Conservation (phyloP, 2,888 invertebrate species). For the Lasius platythorax region DNA sequence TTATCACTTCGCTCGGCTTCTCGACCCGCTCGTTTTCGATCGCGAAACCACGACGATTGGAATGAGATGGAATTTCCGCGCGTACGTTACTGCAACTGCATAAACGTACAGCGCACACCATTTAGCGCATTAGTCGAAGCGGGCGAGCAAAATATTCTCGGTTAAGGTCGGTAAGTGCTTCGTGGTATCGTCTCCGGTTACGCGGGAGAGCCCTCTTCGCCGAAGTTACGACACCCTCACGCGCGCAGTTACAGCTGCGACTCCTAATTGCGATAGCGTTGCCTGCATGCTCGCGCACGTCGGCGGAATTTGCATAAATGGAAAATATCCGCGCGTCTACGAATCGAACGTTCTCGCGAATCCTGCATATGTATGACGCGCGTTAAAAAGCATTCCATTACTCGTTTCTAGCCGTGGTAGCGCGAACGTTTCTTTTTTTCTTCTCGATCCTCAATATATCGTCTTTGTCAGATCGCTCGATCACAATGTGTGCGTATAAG, state of each 20-base stretch:
- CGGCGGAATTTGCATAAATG: slow-evolving; percentile 80
- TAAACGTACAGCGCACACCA: slow-evolving; percentile 65
- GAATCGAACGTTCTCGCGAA: slow-evolving; percentile 53
- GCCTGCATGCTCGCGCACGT: slow-evolving; percentile 62
- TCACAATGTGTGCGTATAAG: background rate
- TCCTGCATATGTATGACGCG: slow-evolving; percentile 62
- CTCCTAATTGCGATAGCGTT: slow-evolving; percentile 81
- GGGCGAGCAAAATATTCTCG: slow-evolving; percentile 64
- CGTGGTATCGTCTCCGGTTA: slow-evolving; percentile 70
- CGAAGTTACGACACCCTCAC: slow-evolving; percentile 78
- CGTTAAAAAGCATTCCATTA: slow-evolving; percentile 58
- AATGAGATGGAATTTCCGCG: slow-evolving; percentile 11
- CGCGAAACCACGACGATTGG: background rate
- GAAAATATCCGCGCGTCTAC: slow-evolving; percentile 64
- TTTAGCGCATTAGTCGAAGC: slow-evolving; percentile 71
- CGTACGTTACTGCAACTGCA: slow-evolving; percentile 7
- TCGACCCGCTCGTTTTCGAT: background rate
- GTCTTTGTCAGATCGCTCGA: slow-evolving; percentile 16
- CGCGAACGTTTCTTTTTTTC: background rate
- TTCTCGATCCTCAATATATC: background rate
- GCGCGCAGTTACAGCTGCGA: slow-evolving; percentile 80
- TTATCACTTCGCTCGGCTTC: slow-evolving; percentile 28
- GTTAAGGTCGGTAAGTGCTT: slow-evolving; percentile 59
- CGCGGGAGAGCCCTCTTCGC: slow-evolving; percentile 57
- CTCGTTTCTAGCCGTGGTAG: background rate